A percentile compares a stretch with the other conserved stretches of the same genome.
Evolutionary conservation across 2,113 vertebrate species (phyloP).

Genomic region (Lasiurus cinereus): DNA sequence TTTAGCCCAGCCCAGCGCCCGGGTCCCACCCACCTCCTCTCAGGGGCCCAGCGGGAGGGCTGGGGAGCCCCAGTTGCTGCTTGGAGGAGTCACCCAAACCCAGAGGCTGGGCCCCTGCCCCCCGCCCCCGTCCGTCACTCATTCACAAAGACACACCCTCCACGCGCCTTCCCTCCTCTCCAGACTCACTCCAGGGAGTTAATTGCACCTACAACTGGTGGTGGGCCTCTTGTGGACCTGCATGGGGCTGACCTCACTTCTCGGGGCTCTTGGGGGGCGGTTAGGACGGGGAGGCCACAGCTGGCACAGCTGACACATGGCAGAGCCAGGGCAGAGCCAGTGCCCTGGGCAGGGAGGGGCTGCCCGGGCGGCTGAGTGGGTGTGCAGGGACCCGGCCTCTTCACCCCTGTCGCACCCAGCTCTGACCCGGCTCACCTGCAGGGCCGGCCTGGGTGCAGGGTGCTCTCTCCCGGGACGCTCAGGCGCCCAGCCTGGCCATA

Average conservation of each 20-base stretch:
- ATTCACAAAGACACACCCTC: background rate
- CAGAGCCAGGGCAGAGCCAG: too few relatives aligned
- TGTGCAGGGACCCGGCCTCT: background rate
- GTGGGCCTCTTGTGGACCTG: background rate
- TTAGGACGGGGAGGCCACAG: background rate
- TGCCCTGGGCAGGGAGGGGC: too few relatives aligned
- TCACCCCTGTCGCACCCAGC: background rate
- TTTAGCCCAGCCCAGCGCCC: background rate
- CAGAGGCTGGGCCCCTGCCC: background rate
- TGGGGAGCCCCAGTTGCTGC: background rate
- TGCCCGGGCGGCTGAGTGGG: fast-evolving
- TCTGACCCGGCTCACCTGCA: too few relatives aligned
- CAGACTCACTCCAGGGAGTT: background rate
- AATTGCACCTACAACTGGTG: background rate
- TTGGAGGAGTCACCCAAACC: background rate
- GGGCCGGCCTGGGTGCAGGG: too few relatives aligned
- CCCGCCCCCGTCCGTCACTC: background rate
- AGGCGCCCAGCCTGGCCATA: too few relatives aligned
- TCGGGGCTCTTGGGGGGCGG: too few relatives aligned
- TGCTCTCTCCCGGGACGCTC: fast-evolving
- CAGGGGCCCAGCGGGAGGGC: fast-evolving
- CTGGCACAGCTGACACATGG: too few relatives aligned
- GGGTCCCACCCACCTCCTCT: too few relatives aligned
- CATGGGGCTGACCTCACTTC: too few relatives aligned
- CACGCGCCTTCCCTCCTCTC: fast-evolving